A percentile compares a stretch with the other conserved stretches of the same genome.
phyloP scores from a whole-genome alignment of 2,888 invertebrate genomes.

The Callyntrura guangdongensis region DNA sequence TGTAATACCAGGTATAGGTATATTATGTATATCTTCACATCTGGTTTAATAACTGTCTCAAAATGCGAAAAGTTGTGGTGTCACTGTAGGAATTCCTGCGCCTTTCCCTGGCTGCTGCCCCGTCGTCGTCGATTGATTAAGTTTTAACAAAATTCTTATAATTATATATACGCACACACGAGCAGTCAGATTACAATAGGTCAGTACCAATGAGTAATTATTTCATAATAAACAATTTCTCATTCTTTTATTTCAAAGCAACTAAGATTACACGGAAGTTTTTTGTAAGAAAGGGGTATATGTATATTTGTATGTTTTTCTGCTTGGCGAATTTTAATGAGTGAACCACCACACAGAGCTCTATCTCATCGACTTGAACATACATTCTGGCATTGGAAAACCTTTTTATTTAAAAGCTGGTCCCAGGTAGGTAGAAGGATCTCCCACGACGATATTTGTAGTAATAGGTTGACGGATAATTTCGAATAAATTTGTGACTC shows the following conservation, averaged over 20 bases:
- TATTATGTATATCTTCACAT: background rate
- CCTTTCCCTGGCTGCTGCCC: background rate
- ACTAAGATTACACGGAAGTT: background rate
- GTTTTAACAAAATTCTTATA: background rate
- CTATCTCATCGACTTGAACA: background rate
- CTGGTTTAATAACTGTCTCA: background rate
- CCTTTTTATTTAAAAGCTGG: background rate
- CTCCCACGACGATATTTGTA: conserved; percentile 75
- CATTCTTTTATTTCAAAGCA: background rate
- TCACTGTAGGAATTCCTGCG: conserved; percentile 9
- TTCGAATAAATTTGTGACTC: conserved; percentile 71
- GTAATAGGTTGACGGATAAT: conserved; percentile 67
- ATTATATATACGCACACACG: background rate
- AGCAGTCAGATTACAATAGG: conserved; percentile 12
- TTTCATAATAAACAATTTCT: background rate
- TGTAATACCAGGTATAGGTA: background rate
- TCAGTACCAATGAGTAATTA: background rate
- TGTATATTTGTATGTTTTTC: too few species aligned
- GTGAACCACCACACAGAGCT: background rate
- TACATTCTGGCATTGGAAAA: background rate
- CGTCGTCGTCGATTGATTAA: too few species aligned
- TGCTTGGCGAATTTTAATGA: conserved; percentile 32
- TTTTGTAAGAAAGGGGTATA: background rate
- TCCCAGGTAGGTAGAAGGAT: conserved; percentile 55
- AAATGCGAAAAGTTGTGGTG: background rate